Evolutionary conservation across 1,140 invertebrate genomes (phyloP).

Genomic region (Rhyzopertha dominica): DNA sequence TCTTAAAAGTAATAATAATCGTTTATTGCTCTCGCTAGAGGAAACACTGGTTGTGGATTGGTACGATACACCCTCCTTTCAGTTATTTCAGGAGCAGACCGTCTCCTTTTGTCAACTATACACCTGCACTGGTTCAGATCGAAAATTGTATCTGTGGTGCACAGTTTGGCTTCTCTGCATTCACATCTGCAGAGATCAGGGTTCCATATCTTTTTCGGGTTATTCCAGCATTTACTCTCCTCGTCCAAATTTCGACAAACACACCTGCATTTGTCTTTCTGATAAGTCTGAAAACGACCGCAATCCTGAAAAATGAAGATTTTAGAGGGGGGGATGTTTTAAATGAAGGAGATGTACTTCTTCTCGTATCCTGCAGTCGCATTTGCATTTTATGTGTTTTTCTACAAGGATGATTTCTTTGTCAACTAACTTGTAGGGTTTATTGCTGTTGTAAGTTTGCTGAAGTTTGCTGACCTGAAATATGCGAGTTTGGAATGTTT

Average conservation of each 20-base stretch:
- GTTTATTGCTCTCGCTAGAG: too few species aligned
- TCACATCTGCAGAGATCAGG: slow-evolving; percentile 52
- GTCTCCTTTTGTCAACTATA: slow-evolving; percentile 25
- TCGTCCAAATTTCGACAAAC: slow-evolving; percentile 57
- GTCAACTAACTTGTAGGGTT: slow-evolving; percentile 33
- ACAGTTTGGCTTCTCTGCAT: slow-evolving; percentile 52
- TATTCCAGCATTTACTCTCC: slow-evolving; percentile 51
- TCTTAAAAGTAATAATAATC: too few species aligned
- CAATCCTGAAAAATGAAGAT: slow-evolving; percentile 51
- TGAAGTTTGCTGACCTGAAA: slow-evolving; percentile 44
- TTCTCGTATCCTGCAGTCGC: slow-evolving; percentile 54
- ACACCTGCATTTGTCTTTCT: slow-evolving; percentile 53
- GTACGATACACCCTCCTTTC: slow-evolving; percentile 7
- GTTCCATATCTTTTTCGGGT: slow-evolving; percentile 57
- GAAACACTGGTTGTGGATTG: slow-evolving; percentile 3
- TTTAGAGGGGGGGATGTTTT: slow-evolving; percentile 8
- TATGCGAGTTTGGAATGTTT: background rate
- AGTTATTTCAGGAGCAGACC: slow-evolving; percentile 5
- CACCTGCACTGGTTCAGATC: slow-evolving; percentile 58
- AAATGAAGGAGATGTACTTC: slow-evolving; percentile 41
- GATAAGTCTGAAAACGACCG: slow-evolving; percentile 53
- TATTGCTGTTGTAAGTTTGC: slow-evolving; percentile 38
- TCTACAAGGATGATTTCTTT: slow-evolving; percentile 51
- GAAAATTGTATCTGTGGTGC: slow-evolving; percentile 56
- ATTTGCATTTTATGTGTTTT: slow-evolving; percentile 58